phyloP scores from a whole-genome alignment of 2,113 vertebrate genomes.

The Hassar affinis region DNA sequence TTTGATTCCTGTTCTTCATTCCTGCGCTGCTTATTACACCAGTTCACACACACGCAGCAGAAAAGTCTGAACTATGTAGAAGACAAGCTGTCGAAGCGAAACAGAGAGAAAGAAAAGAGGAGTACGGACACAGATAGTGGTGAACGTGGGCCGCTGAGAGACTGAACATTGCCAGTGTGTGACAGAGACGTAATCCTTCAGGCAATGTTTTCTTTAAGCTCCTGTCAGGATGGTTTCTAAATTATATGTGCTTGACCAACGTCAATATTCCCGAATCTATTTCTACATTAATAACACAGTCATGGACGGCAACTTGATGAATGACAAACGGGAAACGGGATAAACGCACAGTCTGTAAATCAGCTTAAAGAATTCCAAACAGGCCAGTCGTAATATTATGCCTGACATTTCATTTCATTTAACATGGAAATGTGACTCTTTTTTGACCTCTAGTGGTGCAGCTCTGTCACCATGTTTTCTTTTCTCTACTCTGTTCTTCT shows the following conservation, averaged over 20 bases:
- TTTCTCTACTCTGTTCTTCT: background rate
- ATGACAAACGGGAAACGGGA: background rate
- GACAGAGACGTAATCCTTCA: background rate
- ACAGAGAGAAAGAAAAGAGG: background rate
- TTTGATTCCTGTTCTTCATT: conserved; percentile 26
- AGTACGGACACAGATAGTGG: background rate
- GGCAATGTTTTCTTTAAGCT: conserved; percentile 7
- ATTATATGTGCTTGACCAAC: conserved; percentile 9
- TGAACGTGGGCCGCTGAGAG: background rate
- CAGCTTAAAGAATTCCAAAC: background rate
- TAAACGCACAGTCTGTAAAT: background rate
- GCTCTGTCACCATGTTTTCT: background rate
- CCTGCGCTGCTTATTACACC: conserved; percentile 8
- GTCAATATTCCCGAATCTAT: background rate
- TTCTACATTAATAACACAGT: background rate
- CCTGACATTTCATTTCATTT: background rate
- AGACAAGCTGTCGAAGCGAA: background rate
- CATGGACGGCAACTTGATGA: background rate
- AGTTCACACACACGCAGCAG: conserved; percentile 1
- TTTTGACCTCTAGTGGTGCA: conserved; percentile 26
- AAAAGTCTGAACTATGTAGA: background rate
- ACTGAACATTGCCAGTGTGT: background rate
- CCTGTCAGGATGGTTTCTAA: background rate
- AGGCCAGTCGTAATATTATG: background rate
- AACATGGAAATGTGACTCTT: background rate